Percentiles rank a stretch among this genome's conserved stretches.
These are phyloP conservation scores for Heliconius hewitsoni DNA, from an alignment of 1,140 invertebrate genomes.

Conservation along the genomic window DNA sequence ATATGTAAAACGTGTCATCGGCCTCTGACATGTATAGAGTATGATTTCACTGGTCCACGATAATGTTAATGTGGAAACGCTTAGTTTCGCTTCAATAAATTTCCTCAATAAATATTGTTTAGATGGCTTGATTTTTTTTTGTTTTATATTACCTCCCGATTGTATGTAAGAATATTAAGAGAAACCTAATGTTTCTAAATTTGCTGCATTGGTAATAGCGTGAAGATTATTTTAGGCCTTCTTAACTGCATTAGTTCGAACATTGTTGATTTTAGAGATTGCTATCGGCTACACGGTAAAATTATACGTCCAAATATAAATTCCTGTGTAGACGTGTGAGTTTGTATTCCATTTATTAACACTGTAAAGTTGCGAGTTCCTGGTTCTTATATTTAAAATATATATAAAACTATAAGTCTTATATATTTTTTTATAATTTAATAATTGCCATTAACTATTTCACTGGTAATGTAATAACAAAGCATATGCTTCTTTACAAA, in stretches of 20 bases:
- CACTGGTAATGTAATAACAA: no score
- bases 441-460: no score
- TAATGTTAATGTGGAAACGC: no score
- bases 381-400: background rate
- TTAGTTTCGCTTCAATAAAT: no score
- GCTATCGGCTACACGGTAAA: conserved; percentile 22
- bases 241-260: conserved; percentile 12
- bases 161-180: background rate
- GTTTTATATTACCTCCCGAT: background rate
- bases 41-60: no score
- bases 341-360: background rate
- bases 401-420: background rate
- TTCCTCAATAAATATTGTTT: no score
- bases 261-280: conserved; percentile 31
- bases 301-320: conserved; percentile 30
- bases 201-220: background rate
- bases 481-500: no score
- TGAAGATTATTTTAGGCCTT: conserved; percentile 25
- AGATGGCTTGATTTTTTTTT: background rate
- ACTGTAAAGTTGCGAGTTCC: background rate
- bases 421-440: no score
- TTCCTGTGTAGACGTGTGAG: background rate
- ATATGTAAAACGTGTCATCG: no score
- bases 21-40: no score
- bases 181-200: background rate